Conservation (phyloP, 2,888 invertebrate genomes). For the Mythimna impura region DNA sequence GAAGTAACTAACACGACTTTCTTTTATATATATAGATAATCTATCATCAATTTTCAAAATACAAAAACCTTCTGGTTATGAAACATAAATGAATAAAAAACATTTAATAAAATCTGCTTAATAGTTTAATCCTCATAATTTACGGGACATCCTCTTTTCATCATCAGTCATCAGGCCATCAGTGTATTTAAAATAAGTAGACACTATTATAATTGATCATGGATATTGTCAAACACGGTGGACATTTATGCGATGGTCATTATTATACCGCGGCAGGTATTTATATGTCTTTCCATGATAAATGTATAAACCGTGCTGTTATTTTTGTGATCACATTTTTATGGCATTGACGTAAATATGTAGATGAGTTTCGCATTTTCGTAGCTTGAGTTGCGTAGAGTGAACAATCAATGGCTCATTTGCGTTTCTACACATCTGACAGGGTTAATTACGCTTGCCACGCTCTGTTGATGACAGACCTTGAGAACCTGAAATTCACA, state of each 20-base stretch:
- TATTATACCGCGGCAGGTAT: slow-evolving; percentile 4
- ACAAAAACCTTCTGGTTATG: neutral
- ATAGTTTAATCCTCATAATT: slow-evolving; percentile 12
- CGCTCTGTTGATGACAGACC: neutral
- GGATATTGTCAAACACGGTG: slow-evolving; percentile 30
- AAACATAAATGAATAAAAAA: slow-evolving; percentile 2
- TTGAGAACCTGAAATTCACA: neutral
- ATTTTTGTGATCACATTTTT: slow-evolving; percentile 1
- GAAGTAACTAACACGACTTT: too few species aligned
- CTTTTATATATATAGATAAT: too few species aligned
- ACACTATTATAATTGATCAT: slow-evolving; percentile 45
- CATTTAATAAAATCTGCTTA: slow-evolving; percentile 11
- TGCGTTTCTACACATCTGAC: neutral
- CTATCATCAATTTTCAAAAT: neutral
- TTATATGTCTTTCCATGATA: slow-evolving; percentile 10
- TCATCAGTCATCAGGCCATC: slow-evolving; percentile 17
- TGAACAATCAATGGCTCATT: neutral
- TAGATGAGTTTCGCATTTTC: neutral
- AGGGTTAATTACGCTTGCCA: neutral
- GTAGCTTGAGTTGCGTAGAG: too few species aligned
- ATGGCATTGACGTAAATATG: neutral
- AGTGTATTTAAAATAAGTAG: slow-evolving; percentile 39
- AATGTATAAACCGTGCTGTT: slow-evolving; percentile 16
- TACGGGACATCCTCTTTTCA: slow-evolving; percentile 27
- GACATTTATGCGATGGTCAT: slow-evolving; percentile 23